Evolutionary conservation across 2,888 invertebrate genomes (phyloP).

Genomic region (Clunio marinus): DNA sequence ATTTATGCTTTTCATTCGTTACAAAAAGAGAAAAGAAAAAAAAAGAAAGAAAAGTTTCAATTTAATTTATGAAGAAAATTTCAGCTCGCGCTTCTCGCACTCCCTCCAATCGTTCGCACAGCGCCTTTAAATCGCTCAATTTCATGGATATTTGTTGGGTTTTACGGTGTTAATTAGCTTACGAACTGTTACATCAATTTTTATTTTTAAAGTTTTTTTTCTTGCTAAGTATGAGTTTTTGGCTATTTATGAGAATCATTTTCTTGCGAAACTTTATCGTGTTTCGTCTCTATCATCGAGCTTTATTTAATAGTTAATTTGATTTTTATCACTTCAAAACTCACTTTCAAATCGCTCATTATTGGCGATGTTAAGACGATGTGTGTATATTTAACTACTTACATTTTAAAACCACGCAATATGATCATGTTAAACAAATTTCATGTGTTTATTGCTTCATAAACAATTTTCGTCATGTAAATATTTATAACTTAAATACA

Average conservation of each 20-base stretch:
- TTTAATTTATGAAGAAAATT: constrained; percentile 12
- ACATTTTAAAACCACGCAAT: constrained; percentile 18
- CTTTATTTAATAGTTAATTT: constrained; percentile 34
- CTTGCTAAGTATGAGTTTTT: too few species aligned
- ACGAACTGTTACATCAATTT: too few species aligned
- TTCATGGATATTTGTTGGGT: background rate
- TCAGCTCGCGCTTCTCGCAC: background rate
- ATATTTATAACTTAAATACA: constrained; percentile 36
- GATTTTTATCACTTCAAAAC: constrained; percentile 27
- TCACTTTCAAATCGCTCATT: constrained; percentile 19
- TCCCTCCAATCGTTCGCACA: background rate
- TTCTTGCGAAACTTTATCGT: background rate
- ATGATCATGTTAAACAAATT: constrained; percentile 35
- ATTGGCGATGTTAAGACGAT: background rate
- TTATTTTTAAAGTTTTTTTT: too few species aligned
- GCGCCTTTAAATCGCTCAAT: background rate
- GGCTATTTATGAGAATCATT: too few species aligned
- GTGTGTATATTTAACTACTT: constrained; percentile 35
- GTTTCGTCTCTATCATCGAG: constrained; percentile 16
- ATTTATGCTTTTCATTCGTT: constrained; percentile 11
- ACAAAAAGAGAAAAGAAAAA: too few species aligned
- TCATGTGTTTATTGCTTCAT: constrained; percentile 37
- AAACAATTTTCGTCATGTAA: constrained; percentile 36
- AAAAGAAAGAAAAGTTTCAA: too few species aligned
- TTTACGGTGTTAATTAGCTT: constrained; percentile 9